These are phyloP conservation scores for Pristionchus arcanus DNA, from an alignment of 2,888 invertebrate species.

Conservation along the genomic window DNA sequence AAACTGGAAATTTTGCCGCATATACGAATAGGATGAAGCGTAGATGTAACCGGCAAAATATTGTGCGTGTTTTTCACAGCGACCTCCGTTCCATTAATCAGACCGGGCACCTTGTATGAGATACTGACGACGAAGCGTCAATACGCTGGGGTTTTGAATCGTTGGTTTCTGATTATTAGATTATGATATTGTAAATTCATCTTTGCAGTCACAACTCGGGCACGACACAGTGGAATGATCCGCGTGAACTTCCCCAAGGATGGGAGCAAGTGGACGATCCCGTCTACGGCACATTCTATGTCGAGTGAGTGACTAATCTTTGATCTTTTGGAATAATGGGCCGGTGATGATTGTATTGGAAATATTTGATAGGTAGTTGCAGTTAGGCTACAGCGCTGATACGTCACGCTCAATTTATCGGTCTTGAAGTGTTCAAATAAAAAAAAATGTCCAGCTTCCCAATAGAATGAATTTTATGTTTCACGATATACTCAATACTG, in stretches of 20 bases:
- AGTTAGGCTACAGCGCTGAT: no score
- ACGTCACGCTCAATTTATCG: no score
- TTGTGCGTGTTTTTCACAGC: not conserved
- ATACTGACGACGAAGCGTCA: not conserved
- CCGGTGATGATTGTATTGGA: not conserved
- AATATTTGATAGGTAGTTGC: not conserved
- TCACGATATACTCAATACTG: no score
- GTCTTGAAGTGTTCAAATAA: no score
- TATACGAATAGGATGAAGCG: not conserved
- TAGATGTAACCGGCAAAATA: not conserved
- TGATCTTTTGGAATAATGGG: not conserved
- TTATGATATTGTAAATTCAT: not conserved
- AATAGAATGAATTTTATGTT: no score
- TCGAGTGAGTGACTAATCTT: constrained; percentile 84
- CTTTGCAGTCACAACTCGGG: constrained; percentile 91
- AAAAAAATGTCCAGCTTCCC: no score
- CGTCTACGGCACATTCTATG: constrained; percentile 97
- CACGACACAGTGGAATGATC: constrained; percentile 98
- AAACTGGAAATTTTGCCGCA: no score
- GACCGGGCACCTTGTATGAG: not conserved
- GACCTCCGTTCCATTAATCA: no score
- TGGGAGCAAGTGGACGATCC: constrained; percentile 99
- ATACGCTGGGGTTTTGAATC: no score
- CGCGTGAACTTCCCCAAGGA: constrained; percentile 93
- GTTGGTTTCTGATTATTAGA: not conserved